Evolutionary conservation across 2,797 vertebrate genomes (phyloP).

Genomic region (Glyptemys insculpta): DNA sequence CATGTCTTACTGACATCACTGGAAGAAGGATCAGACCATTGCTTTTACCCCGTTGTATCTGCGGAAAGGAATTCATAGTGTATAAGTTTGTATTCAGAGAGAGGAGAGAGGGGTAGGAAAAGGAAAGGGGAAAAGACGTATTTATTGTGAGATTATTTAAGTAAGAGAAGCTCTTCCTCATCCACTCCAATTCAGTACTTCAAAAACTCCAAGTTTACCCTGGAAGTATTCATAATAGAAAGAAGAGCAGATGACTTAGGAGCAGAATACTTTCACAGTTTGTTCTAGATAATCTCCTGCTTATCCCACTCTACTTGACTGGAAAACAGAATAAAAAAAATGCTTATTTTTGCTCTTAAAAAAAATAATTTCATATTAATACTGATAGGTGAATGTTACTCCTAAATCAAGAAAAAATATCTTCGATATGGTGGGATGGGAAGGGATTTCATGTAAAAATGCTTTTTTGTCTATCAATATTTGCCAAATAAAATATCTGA

Average conservation of each 20-base stretch:
- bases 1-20: accelerated
- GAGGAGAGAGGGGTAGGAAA: not conserved
- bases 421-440: not conserved
- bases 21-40: not conserved
- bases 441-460: not conserved
- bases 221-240: not conserved
- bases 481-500: not conserved
- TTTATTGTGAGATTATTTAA: not conserved
- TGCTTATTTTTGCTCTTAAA: not conserved
- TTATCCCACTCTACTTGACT: not conserved
- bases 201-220: not conserved
- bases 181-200: not conserved
- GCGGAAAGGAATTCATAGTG: not conserved
- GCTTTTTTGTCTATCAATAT: not conserved
- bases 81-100: accelerated
- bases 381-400: not conserved
- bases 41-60: not conserved
- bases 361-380: not conserved
- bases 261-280: not conserved
- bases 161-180: not conserved
- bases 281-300: not conserved
- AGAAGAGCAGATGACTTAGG: not conserved
- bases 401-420: not conserved
- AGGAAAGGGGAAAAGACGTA: not conserved
- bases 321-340: not conserved